A percentile compares a stretch with the other conserved stretches of the same genome.
phyloP scores from a whole-genome alignment of 1,140 invertebrate species.

The Chionoecetes opilio region DNA sequence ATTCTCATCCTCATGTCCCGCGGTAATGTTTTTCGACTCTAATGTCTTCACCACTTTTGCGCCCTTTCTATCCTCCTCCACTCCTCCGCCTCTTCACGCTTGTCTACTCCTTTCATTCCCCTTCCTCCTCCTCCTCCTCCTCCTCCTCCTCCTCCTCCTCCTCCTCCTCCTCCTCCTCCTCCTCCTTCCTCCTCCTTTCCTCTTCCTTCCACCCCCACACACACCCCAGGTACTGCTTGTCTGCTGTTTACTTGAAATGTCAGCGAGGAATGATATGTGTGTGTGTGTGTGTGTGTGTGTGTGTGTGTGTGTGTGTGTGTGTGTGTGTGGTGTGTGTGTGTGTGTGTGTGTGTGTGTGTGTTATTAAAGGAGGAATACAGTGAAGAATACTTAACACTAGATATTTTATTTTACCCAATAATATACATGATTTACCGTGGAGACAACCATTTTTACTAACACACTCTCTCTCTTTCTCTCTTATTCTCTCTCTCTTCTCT shows the following conservation, averaged over 20 bases:
- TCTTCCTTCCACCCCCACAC: too few species aligned
- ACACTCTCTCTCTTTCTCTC: conserved; percentile 50
- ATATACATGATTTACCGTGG: neutral
- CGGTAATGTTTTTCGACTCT: neutral
- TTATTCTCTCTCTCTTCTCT: conserved; percentile 33
- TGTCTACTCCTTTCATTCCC: neutral
- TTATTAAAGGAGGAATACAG: neutral
- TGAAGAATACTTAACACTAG: neutral
- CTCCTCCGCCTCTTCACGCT: neutral
- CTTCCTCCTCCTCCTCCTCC: neutral
- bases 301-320: conserved; percentile 12
- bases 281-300: conserved; percentile 25
- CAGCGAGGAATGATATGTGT: conserved; percentile 16
- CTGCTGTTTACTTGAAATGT: conserved; percentile 6
- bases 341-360: conserved; percentile 21
- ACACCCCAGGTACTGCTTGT: neutral
- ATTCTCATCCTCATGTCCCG: too few species aligned
- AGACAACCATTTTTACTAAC: neutral
- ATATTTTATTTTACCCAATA: neutral
- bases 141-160: neutral
- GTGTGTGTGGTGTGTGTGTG: conserved; percentile 4
- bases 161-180: neutral
- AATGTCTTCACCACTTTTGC: neutral
- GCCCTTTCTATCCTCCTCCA: neutral
- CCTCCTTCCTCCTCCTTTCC: conserved; percentile 4